These are phyloP conservation scores for Drosophila cognata DNA, from an alignment of 2,888 invertebrate species.

Conservation along the genomic window DNA sequence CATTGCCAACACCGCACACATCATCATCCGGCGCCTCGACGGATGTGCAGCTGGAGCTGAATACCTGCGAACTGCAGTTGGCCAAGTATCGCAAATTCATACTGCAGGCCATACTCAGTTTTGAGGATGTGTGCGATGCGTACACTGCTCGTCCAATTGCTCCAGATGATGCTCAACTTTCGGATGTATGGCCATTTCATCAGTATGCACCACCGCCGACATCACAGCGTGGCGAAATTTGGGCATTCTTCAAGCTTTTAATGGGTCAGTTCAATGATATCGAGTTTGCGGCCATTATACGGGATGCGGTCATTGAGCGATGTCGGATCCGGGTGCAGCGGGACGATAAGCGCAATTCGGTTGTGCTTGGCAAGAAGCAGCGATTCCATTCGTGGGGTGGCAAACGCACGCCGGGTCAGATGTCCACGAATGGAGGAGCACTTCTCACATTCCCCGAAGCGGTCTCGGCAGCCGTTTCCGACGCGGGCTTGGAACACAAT, in stretches of 20 bases:
- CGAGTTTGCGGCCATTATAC: conserved; percentile 80
- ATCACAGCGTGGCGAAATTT: conserved; percentile 79
- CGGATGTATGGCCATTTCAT: conserved; percentile 60
- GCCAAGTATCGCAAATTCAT: conserved; percentile 82
- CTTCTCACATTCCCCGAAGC: conserved; percentile 37
- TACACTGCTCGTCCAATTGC: conserved; percentile 65
- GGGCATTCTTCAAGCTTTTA: conserved; percentile 83
- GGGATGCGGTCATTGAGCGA: conserved; percentile 82
- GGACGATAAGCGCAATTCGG: conserved; percentile 83
- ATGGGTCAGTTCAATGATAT: conserved; percentile 83
- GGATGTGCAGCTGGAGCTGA: conserved; percentile 58
- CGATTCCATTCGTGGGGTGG: conserved; percentile 85
- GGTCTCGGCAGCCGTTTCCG: conserved; percentile 13
- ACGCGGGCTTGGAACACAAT: conserved; percentile 38
- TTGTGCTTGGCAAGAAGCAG: conserved; percentile 84
- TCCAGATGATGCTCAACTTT: conserved; percentile 40
- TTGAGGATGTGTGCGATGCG: conserved; percentile 84
- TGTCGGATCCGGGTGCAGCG: conserved; percentile 79
- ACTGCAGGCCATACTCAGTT: conserved; percentile 82
- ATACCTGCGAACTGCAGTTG: conserved; percentile 81
- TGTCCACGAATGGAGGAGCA: conserved; percentile 3
- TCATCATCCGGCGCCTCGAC: neutral
- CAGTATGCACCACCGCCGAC: conserved; percentile 77
- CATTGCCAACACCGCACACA: conserved; percentile 51
- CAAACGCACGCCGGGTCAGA: conserved; percentile 73